Conservation (phyloP, 2,797 vertebrate species). For the Protonibea diacanthus region DNA sequence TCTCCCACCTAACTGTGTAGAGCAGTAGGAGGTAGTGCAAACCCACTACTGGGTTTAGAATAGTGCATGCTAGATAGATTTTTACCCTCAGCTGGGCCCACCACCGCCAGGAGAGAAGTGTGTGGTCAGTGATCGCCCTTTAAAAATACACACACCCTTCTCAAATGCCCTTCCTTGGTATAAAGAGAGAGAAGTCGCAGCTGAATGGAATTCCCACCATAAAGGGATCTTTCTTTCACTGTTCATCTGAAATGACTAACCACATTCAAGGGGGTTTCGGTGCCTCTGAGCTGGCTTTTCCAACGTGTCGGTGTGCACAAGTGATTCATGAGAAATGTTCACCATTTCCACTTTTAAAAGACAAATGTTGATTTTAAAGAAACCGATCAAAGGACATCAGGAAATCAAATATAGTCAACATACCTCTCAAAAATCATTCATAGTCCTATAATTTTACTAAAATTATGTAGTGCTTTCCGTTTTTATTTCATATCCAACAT, state of each 20-base stretch:
- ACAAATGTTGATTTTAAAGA: constrained; percentile 9
- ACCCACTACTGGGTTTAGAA: constrained; percentile 22
- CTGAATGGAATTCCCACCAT: constrained; percentile 67
- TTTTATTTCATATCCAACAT: neutral
- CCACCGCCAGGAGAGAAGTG: constrained; percentile 59
- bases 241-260: constrained; percentile 62
- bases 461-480: neutral
- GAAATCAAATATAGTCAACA: neutral
- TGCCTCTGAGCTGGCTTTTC: constrained; percentile 39
- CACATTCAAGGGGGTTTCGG: constrained; percentile 43
- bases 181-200: constrained; percentile 60
- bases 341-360: constrained; percentile 15
- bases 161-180: constrained; percentile 74
- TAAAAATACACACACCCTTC: constrained; percentile 81
- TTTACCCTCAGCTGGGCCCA: constrained; percentile 59
- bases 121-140: constrained; percentile 78
- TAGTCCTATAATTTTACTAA: neutral
- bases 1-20: constrained; percentile 1
- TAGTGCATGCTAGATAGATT: constrained; percentile 41
- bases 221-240: constrained; percentile 76
- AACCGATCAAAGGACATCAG: neutral
- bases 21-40: constrained; percentile 31
- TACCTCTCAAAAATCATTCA: neutral
- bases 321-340: constrained; percentile 18
- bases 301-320: neutral